These are phyloP conservation scores for Agriopis aurantiaria DNA, from an alignment of 2,888 invertebrate species.

Conservation along the genomic window DNA sequence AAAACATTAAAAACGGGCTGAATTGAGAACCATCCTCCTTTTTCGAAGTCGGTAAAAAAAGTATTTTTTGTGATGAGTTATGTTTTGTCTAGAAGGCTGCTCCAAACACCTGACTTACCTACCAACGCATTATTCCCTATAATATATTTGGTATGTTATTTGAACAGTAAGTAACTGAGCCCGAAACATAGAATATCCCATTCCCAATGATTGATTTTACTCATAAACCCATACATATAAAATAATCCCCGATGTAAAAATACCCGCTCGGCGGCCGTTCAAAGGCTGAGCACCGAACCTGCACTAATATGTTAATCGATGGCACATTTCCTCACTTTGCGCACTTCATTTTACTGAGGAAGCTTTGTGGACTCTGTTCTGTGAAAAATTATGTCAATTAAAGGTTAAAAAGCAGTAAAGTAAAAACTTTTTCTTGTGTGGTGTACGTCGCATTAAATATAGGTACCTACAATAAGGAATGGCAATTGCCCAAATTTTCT, in stretches of 20 bases:
- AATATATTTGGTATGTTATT: not conserved
- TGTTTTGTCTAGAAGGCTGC: no score
- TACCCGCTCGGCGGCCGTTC: slow-evolving; percentile 43
- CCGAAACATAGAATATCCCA: not conserved
- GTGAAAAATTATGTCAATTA: not conserved
- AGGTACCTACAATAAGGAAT: no score
- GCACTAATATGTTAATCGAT: slow-evolving; percentile 74
- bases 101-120: no score
- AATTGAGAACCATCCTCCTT: no score
- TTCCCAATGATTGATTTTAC: slow-evolving; percentile 17
- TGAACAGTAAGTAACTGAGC: not conserved
- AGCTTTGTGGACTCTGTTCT: not conserved
- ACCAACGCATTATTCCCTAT: no score
- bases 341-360: slow-evolving; percentile 13
- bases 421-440: no score
- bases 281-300: slow-evolving; percentile 64
- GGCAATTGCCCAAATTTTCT: no score
- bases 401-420: no score
- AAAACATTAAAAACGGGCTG: no score
- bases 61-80: no score
- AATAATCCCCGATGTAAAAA: slow-evolving; percentile 19
- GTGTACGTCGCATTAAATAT: no score
- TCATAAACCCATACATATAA: slow-evolving; percentile 8
- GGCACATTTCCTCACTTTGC: slow-evolving; percentile 61
- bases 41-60: no score